Conservation (phyloP, 2,888 invertebrate species). For the Callyntrura guangdongensis region DNA sequence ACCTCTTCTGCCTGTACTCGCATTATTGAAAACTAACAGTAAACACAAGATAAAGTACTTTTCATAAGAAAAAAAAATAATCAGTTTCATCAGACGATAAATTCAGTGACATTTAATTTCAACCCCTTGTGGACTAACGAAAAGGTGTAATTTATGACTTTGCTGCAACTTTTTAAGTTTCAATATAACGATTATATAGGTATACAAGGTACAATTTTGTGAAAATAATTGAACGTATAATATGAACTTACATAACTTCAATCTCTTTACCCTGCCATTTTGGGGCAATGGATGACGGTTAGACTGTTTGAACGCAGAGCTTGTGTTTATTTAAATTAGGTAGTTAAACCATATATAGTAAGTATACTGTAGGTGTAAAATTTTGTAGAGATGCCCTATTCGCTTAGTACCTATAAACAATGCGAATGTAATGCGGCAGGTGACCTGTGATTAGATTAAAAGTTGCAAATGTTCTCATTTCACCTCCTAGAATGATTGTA, state of each 20-base stretch:
- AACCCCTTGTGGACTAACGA: not conserved
- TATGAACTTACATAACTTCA: not conserved
- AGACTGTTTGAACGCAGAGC: constrained; percentile 18
- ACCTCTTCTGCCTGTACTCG: not conserved
- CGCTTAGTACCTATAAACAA: not conserved
- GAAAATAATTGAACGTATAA: constrained; percentile 31
- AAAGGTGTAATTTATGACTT: not conserved
- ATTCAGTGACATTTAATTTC: constrained; percentile 22
- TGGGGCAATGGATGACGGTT: constrained; percentile 44
- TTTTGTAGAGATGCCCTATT: not conserved
- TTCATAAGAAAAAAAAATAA: not conserved
- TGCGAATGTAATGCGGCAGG: not conserved
- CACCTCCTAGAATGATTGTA: too few species aligned
- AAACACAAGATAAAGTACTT: not conserved
- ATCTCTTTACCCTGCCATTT: constrained; percentile 11
- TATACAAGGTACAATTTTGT: not conserved
- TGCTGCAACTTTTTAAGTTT: not conserved
- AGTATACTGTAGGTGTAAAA: constrained; percentile 34
- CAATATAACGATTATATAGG: not conserved
- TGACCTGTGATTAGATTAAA: not conserved
- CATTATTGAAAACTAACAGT: not conserved
- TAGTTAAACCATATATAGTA: constrained; percentile 52
- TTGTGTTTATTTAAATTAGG: constrained; percentile 64
- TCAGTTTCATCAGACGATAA: not conserved
- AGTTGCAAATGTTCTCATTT: constrained; percentile 30